These are phyloP conservation scores for Zaprionus lineosus DNA, from an alignment of 2,888 invertebrate genomes.

Conservation along the genomic window DNA sequence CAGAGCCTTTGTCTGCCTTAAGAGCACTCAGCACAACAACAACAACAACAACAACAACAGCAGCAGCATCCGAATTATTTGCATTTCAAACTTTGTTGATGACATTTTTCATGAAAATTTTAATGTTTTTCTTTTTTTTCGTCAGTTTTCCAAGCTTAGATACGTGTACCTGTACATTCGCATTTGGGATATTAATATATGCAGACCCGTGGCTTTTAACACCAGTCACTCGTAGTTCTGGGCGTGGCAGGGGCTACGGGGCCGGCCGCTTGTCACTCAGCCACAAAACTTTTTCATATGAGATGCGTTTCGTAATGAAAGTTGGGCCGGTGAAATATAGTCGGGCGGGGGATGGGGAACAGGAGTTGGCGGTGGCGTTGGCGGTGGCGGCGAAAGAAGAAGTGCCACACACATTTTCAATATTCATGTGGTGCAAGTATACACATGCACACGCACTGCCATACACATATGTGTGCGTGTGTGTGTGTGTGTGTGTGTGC, in stretches of 20 bases:
- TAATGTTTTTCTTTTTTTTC: constrained; percentile 57
- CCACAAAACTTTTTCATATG: constrained; percentile 70
- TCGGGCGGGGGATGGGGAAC: neutral
- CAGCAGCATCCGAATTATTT: constrained; percentile 61
- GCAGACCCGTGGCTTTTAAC: constrained; percentile 73
- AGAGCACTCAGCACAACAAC: constrained; percentile 62
- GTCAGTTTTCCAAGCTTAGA: constrained; percentile 26
- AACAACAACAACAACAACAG: constrained; percentile 19
- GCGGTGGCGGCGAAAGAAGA: neutral
- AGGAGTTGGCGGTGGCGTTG: no score
- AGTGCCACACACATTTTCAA: constrained; percentile 61
- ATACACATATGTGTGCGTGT: constrained; percentile 10
- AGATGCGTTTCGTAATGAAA: constrained; percentile 72
- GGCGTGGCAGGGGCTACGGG: neutral
- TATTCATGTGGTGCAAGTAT: constrained; percentile 63
- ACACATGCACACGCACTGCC: neutral
- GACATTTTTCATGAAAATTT: constrained; percentile 79
- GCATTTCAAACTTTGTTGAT: constrained; percentile 78
- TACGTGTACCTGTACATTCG: constrained; percentile 45
- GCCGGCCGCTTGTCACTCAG: constrained; percentile 50
- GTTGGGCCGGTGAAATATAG: constrained; percentile 37
- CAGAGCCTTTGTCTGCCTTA: constrained; percentile 56
- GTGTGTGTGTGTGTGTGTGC: constrained; percentile 26
- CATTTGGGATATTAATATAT: constrained; percentile 76
- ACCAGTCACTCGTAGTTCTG: constrained; percentile 26